Evolutionary conservation across 1,140 invertebrate species (phyloP).

Genomic region (Trichomalopsis sarcophagae): DNA sequence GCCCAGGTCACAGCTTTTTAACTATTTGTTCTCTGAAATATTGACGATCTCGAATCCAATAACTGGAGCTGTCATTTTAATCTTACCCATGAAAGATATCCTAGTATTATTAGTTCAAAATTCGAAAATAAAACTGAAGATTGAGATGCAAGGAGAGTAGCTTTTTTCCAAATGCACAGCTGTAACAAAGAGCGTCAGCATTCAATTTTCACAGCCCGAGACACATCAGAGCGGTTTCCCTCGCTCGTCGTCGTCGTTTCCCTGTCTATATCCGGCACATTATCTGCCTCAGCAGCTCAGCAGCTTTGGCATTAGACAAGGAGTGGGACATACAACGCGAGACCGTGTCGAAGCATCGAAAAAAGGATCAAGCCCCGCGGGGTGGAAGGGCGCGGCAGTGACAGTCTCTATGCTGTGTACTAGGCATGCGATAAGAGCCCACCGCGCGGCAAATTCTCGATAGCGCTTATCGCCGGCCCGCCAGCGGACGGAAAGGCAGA

Average conservation of each 20-base stretch:
- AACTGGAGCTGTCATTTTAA: no score
- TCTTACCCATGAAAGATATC: no score
- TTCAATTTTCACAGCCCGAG: slow-evolving; percentile 3
- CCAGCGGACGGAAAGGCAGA: neutral
- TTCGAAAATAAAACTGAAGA: no score
- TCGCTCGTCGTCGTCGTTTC: no score
- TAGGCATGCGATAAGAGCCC: neutral
- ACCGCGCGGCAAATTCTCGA: neutral
- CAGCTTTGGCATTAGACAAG: neutral
- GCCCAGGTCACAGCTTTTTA: no score
- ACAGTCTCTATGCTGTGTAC: neutral
- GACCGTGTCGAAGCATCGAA: neutral
- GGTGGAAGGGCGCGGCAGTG: neutral
- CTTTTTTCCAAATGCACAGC: no score
- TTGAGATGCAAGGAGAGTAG: no score
- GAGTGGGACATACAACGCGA: slow-evolving; percentile 14
- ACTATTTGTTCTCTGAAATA: no score
- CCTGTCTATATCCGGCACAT: neutral
- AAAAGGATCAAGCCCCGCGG: neutral
- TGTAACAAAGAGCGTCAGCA: neutral
- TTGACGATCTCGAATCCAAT: no score
- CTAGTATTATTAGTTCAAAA: no score
- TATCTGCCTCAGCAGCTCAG: slow-evolving; percentile 13
- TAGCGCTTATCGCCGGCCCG: neutral
- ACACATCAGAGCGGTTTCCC: neutral